Conservation (phyloP, 35 echinoderm and acorn worm species). For the Strongylocentrotus purpuratus region DNA sequence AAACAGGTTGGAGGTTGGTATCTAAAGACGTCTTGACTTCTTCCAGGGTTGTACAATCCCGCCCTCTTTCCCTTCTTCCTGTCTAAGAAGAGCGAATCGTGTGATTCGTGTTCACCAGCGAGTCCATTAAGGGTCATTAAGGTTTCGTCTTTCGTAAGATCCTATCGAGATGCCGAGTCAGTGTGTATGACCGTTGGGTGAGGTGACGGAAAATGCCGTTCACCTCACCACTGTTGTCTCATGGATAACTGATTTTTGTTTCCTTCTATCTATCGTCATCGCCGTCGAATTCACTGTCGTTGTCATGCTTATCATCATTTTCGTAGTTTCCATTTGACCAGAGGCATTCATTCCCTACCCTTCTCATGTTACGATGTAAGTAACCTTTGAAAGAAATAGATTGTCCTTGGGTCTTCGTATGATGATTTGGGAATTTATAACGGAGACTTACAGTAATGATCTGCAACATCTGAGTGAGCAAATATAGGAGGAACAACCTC, state of each 20-base stretch:
- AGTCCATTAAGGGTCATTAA: constrained; percentile 10
- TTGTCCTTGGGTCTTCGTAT: no score
- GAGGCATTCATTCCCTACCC: no score
- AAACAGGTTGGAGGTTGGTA: not conserved
- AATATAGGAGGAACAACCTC: no score
- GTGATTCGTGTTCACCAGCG: not conserved
- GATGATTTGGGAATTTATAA: no score
- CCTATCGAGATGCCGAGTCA: not conserved
- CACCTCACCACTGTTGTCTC: not conserved
- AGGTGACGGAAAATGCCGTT: not conserved
- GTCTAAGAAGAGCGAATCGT: not conserved
- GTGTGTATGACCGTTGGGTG: not conserved
- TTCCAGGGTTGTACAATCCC: not conserved
- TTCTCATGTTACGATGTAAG: no score
- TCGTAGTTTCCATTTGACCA: no score
- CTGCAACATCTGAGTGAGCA: no score
- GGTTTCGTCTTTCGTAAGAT: not conserved
- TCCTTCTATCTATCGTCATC: not conserved
- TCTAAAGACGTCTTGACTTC: not conserved
- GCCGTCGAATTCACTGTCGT: no score
- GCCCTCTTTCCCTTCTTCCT: not conserved
- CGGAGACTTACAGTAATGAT: no score
- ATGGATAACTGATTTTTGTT: not conserved
- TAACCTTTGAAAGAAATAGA: no score
- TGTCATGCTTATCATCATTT: no score